A percentile compares a stretch with the other conserved stretches of the same genome.
Conservation (phyloP, 2,113 vertebrate species). For the Scophthalmus maximus region DNA sequence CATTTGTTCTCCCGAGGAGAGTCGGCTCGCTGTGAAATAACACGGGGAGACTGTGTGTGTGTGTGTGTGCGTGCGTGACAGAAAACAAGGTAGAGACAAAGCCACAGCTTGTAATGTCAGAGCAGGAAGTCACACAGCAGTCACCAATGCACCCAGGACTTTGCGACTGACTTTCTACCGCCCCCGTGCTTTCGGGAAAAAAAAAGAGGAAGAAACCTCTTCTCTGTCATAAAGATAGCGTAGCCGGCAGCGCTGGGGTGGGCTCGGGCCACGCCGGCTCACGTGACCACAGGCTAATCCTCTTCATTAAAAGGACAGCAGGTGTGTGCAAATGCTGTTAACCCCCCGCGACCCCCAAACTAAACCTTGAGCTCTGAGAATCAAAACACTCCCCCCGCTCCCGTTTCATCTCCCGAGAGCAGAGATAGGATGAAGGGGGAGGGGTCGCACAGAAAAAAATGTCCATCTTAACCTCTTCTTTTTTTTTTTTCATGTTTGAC, state of each 20-base stretch:
- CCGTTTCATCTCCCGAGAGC: constrained; percentile 49
- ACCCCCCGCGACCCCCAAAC: constrained; percentile 45
- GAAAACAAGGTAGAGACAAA: constrained; percentile 20
- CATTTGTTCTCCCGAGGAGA: constrained; percentile 35
- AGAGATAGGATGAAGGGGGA: constrained; percentile 17
- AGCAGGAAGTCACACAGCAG: constrained; percentile 24
- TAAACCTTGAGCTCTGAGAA: constrained; percentile 50
- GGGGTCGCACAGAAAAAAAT: background rate
- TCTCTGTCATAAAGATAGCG: constrained; percentile 27
- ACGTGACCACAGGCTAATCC: constrained; percentile 70
- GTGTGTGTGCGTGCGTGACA: background rate
- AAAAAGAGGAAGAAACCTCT: constrained; percentile 26
- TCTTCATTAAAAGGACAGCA: constrained; percentile 81
- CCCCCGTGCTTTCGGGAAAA: background rate
- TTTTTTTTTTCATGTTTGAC: background rate
- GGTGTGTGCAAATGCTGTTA: constrained; percentile 74
- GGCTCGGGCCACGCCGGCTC: constrained; percentile 30
- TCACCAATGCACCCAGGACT: constrained; percentile 1
- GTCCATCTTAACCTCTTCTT: too few species aligned
- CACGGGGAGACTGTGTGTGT: constrained; percentile 12
- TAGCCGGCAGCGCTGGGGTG: constrained; percentile 41
- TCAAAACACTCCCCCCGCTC: constrained; percentile 46
- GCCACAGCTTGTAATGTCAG: constrained; percentile 7
- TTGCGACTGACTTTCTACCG: constrained; percentile 43
- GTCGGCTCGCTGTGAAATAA: constrained; percentile 52